Conservation (phyloP, 1,140 invertebrate genomes). For the Oscheius sp. region DNA sequence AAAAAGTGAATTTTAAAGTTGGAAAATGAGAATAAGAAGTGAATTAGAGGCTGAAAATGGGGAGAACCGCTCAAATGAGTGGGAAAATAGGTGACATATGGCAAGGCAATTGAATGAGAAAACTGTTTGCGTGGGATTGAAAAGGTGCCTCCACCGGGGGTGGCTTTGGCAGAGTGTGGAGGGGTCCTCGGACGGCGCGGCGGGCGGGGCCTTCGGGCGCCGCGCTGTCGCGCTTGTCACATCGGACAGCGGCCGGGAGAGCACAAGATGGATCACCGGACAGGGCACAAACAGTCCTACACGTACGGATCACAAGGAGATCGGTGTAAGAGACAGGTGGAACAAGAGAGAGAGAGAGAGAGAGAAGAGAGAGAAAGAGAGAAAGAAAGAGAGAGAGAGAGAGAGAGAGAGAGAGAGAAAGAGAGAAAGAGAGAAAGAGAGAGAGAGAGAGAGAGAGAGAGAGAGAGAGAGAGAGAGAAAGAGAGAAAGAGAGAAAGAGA, state of each 20-base stretch:
- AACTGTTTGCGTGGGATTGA: not conserved
- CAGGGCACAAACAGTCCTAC: too few species aligned
- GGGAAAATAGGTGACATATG: not conserved
- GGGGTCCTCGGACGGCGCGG: not conserved
- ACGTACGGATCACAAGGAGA: too few species aligned
- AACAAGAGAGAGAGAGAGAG: too few species aligned
- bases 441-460: too few species aligned
- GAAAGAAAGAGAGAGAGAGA: too few species aligned
- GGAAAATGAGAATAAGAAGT: not conserved
- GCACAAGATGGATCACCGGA: slow-evolving; percentile 5
- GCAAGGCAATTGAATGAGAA: not conserved
- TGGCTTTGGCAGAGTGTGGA: not conserved
- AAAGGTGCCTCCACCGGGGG: not conserved
- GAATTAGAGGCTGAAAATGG: not conserved
- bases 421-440: too few species aligned
- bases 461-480: too few species aligned
- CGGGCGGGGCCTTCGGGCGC: not conserved
- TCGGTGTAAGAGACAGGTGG: too few species aligned
- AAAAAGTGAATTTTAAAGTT: too few species aligned
- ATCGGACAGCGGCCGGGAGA: not conserved
- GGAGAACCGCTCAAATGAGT: not conserved
- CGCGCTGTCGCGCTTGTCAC: not conserved
- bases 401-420: too few species aligned
- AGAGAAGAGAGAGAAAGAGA: too few species aligned
- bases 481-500: too few species aligned